Conservation (phyloP, 2,888 invertebrate genomes). For the Cataglyphis altisquamis region DNA sequence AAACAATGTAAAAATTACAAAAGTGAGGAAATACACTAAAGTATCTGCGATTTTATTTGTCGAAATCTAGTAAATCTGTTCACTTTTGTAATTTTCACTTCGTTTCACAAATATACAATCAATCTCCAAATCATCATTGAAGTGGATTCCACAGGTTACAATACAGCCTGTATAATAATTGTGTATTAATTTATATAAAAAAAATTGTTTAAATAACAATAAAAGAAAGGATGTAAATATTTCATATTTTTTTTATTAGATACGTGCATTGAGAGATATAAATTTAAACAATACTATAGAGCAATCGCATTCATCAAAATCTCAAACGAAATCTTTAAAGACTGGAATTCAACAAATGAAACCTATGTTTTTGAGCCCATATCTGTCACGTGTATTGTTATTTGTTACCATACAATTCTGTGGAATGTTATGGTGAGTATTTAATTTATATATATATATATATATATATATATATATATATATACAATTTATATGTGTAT, state of each 20-base stretch:
- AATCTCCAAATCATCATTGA: no score
- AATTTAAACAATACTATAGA: slow-evolving; percentile 8
- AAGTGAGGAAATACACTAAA: no score
- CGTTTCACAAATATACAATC: no score
- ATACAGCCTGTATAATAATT: neutral
- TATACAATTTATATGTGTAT: neutral
- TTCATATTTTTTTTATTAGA: slow-evolving; percentile 75
- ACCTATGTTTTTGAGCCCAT: slow-evolving; percentile 89
- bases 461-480: neutral
- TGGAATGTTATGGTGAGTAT: slow-evolving; percentile 89
- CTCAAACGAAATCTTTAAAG: slow-evolving; percentile 24
- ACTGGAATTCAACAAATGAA: slow-evolving; percentile 89
- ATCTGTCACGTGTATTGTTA: slow-evolving; percentile 88
- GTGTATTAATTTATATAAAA: neutral
- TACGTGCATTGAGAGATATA: slow-evolving; percentile 84
- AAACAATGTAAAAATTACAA: no score
- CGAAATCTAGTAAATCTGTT: no score
- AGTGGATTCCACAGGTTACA: no score
- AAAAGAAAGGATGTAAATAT: neutral
- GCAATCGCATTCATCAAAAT: neutral
- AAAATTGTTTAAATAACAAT: neutral
- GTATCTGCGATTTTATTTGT: no score
- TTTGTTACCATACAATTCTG: slow-evolving; percentile 89
- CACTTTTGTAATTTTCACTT: no score
- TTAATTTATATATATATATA: neutral